Evolutionary conservation across 30 jellyfish, hydroid and myxozoan genomes (phyloP).

Genomic region (Pseudorhiza aurosa): DNA sequence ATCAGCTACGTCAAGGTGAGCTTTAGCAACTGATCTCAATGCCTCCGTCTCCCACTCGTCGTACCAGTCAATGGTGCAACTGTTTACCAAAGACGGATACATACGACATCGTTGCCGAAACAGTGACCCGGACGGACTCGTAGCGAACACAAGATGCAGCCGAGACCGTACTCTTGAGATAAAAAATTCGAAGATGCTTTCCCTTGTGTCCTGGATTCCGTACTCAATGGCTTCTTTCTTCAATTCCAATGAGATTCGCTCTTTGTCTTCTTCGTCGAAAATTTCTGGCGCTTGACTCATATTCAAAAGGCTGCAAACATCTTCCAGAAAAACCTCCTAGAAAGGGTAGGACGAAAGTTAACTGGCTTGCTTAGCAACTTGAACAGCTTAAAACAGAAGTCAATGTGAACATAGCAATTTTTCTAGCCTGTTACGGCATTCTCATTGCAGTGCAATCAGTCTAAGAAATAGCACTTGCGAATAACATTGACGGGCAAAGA

Average conservation of each 20-base stretch:
- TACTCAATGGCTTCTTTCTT: slow-evolving; percentile 63
- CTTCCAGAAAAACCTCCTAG: slow-evolving; percentile 79
- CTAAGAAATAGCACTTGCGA: too few species aligned
- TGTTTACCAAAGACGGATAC: slow-evolving; percentile 69
- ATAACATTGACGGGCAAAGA: too few species aligned
- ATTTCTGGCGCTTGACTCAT: slow-evolving; percentile 65
- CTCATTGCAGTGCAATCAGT: too few species aligned
- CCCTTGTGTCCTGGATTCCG: slow-evolving; percentile 72
- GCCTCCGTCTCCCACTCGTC: slow-evolving; percentile 90
- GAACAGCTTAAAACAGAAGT: too few species aligned
- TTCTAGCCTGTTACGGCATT: too few species aligned
- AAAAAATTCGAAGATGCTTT: slow-evolving; percentile 67
- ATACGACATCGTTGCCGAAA: slow-evolving; percentile 86
- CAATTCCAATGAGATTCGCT: slow-evolving; percentile 64
- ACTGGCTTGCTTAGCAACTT: too few species aligned
- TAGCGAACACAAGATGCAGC: slow-evolving; percentile 76
- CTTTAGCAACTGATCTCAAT: slow-evolving; percentile 77
- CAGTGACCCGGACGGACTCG: slow-evolving; percentile 86
- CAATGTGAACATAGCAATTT: too few species aligned
- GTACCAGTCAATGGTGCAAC: slow-evolving; percentile 85
- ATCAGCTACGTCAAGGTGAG: slow-evolving; percentile 19
- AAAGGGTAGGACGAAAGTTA: too few species aligned
- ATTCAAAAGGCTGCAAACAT: slow-evolving; percentile 70
- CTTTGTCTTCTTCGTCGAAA: slow-evolving; percentile 84
- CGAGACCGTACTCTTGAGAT: slow-evolving; percentile 65